Evolutionary conservation across 2,113 vertebrate species (phyloP).

Genomic region (Syngnathus typhle): DNA sequence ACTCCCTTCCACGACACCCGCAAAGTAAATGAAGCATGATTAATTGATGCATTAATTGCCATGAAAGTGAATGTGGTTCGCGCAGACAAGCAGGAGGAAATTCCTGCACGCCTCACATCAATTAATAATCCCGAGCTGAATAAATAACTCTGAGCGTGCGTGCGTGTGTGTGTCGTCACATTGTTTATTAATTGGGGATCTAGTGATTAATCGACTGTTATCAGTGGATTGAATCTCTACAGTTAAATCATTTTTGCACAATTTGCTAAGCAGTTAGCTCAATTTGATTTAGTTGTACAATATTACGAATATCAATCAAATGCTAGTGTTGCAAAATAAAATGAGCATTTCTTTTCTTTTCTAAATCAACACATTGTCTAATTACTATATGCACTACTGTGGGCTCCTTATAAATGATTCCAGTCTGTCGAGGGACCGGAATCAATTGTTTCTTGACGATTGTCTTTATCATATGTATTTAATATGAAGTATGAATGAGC

Average conservation of each 20-base stretch:
- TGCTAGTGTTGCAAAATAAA: neutral
- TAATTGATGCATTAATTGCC: conserved; percentile 68
- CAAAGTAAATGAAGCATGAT: conserved; percentile 70
- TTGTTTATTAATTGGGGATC: conserved; percentile 12
- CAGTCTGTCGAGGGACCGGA: neutral
- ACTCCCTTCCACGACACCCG: conserved; percentile 38
- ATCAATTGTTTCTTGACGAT: conserved; percentile 1
- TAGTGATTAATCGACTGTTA: neutral
- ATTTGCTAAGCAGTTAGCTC: neutral
- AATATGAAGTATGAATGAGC: neutral
- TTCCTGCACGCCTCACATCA: conserved; percentile 45
- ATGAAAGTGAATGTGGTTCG: conserved; percentile 43
- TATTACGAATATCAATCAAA: neutral
- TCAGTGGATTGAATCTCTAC: neutral
- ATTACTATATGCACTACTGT: neutral
- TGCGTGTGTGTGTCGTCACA: neutral
- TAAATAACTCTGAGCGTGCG: conserved; percentile 2
- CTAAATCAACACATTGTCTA: neutral
- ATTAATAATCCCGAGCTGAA: conserved; percentile 48
- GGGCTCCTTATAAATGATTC: neutral
- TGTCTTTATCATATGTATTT: neutral
- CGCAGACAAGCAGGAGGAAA: conserved; percentile 26
- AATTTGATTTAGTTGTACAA: neutral
- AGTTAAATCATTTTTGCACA: neutral
- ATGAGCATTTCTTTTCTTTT: neutral